phyloP scores from a whole-genome alignment of 2,888 invertebrate species.

The Phyto melanocephala region DNA sequence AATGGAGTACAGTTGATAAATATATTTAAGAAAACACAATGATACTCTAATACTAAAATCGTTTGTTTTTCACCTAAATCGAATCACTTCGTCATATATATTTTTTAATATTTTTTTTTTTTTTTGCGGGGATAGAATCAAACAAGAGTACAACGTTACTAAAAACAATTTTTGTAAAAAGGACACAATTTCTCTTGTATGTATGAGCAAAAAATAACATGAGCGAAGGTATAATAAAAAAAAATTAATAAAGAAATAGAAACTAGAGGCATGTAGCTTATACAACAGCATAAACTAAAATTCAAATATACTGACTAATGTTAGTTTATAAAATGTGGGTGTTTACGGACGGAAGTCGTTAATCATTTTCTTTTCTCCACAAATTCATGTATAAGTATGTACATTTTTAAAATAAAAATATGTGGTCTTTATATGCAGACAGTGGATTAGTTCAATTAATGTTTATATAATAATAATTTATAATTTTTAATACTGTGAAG shows the following conservation, averaged over 20 bases:
- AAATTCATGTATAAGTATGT: too few relatives aligned
- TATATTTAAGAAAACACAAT: too few relatives aligned
- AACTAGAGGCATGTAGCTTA: not conserved
- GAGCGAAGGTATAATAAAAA: not conserved
- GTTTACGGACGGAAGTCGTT: conserved; percentile 59
- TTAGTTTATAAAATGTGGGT: conserved; percentile 37
- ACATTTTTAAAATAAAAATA: not conserved
- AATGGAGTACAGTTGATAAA: too few relatives aligned
- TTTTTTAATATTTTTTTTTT: too few relatives aligned
- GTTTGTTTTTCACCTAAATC: too few relatives aligned
- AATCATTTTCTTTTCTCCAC: conserved; percentile 48
- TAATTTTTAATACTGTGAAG: too few relatives aligned
- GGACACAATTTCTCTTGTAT: conserved; percentile 21
- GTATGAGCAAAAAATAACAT: not conserved
- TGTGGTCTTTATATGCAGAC: not conserved
- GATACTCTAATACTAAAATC: too few relatives aligned
- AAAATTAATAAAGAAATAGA: not conserved
- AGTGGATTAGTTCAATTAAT: not conserved
- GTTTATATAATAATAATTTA: too few relatives aligned
- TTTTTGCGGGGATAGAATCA: too few relatives aligned
- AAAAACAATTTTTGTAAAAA: conserved; percentile 6
- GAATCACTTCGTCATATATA: too few relatives aligned
- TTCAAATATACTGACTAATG: conserved; percentile 29
- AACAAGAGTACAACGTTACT: conserved; percentile 15
- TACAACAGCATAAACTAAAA: not conserved